phyloP scores from a whole-genome alignment of 2,113 vertebrate species.

The Cephalopholis sonnerati region DNA sequence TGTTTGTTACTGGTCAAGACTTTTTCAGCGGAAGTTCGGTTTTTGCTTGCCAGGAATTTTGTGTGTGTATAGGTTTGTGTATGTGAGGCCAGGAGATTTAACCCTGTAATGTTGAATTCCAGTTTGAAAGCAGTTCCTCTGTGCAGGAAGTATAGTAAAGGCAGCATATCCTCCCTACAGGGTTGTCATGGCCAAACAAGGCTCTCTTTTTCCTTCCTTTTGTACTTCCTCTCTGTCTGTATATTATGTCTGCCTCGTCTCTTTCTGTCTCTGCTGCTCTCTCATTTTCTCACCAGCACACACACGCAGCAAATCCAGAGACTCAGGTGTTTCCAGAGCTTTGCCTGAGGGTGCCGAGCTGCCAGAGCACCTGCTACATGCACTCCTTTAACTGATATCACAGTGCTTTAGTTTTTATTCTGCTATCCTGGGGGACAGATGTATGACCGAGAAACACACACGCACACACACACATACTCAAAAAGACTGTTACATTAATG shows the following conservation, averaged over 20 bases:
- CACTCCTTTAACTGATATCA: constrained; percentile 19
- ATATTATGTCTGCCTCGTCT: neutral
- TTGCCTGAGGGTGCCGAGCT: constrained; percentile 38
- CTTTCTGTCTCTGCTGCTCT: neutral
- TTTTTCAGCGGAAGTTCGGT: constrained; percentile 22
- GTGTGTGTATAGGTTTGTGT: constrained; percentile 25
- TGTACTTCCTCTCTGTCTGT: constrained; percentile 22
- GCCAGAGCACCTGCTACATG: constrained; percentile 52
- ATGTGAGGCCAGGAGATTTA: constrained; percentile 43
- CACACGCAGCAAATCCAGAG: constrained; percentile 13
- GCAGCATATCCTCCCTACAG: constrained; percentile 59
- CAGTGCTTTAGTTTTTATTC: constrained; percentile 1
- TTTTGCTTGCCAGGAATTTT: constrained; percentile 34
- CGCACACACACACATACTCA: constrained; percentile 1
- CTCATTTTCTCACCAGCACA: constrained; percentile 7
- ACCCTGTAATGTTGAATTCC: constrained; percentile 47
- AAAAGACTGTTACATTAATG: constrained; percentile 47
- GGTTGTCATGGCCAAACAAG: constrained; percentile 49
- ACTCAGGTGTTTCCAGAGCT: constrained; percentile 27
- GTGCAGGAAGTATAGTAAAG: constrained; percentile 59
- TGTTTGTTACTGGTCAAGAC: constrained; percentile 41
- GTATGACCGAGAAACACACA: constrained; percentile 19
- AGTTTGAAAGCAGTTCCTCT: constrained; percentile 58
- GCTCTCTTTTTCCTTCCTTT: neutral
- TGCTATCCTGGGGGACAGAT: neutral